Evolutionary conservation across 1,140 invertebrate genomes (phyloP).

Genomic region (Caenorhabditis briggsae): DNA sequence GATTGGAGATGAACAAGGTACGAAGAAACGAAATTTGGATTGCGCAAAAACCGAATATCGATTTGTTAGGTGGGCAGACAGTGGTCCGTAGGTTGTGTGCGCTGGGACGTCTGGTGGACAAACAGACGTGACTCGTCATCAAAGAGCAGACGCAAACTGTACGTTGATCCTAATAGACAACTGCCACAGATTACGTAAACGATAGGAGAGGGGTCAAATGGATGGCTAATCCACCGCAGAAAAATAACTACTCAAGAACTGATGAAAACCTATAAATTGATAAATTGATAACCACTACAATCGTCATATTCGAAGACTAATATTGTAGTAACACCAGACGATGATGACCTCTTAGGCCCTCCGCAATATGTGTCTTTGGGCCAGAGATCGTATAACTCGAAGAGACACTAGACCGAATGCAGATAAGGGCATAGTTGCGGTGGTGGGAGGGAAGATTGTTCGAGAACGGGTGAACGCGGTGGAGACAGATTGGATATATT

Average conservation of each 20-base stretch:
- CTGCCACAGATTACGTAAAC: not conserved
- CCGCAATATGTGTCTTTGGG: conserved; percentile 43
- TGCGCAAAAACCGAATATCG: not conserved
- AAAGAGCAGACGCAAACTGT: not conserved
- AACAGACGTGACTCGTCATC: conserved; percentile 31
- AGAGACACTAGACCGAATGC: conserved; percentile 29
- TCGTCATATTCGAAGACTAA: conserved; percentile 34
- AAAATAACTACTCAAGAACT: not conserved
- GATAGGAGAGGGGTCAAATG: not conserved
- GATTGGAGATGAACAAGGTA: too few species aligned
- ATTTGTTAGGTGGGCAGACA: not conserved
- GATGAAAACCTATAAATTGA: not conserved
- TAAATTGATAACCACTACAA: conserved; percentile 19
- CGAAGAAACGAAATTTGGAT: too few species aligned
- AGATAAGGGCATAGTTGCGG: conserved; percentile 52
- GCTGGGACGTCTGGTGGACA: conserved; percentile 30
- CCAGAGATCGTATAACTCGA: conserved; percentile 40
- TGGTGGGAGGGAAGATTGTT: not conserved
- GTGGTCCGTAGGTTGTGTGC: not conserved
- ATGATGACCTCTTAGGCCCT: conserved; percentile 38
- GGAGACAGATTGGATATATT: conserved; percentile 3
- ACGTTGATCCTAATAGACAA: not conserved
- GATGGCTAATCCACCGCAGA: not conserved
- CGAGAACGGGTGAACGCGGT: not conserved
- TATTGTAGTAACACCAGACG: conserved; percentile 49